These are phyloP conservation scores for Sarcophilus harrisii DNA, from an alignment of 2,797 vertebrate genomes.

Conservation along the genomic window DNA sequence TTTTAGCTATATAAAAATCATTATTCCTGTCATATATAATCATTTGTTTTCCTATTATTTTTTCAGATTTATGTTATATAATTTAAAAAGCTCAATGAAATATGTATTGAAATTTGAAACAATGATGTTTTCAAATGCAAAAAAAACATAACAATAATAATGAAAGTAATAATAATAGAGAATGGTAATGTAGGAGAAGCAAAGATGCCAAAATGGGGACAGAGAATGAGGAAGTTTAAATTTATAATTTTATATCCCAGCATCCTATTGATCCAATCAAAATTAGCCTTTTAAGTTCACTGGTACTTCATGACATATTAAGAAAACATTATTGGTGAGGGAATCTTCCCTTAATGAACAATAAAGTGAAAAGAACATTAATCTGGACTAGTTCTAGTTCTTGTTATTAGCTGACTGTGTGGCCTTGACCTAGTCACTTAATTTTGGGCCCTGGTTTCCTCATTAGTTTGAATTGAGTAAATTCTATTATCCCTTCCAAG, in stretches of 20 bases:
- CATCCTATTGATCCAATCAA: constrained; percentile 11
- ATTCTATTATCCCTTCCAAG: neutral
- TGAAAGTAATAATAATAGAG: constrained; percentile 9
- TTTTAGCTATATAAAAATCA: neutral
- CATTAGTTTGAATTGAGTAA: neutral
- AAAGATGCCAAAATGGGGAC: constrained; percentile 29
- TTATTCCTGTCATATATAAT: neutral
- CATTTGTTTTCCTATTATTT: constrained; percentile 32
- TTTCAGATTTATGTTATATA: constrained; percentile 32
- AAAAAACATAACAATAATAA: constrained; percentile 40
- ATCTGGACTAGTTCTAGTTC: neutral
- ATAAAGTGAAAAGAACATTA: neutral
- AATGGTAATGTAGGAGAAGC: constrained; percentile 32
- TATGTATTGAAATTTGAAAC: constrained; percentile 48
- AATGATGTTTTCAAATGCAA: constrained; percentile 37
- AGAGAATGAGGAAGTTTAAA: neutral
- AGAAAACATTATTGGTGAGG: neutral
- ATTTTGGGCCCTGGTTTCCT: neutral
- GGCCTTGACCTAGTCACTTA: neutral
- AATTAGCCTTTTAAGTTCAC: constrained; percentile 13
- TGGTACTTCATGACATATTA: constrained; percentile 33
- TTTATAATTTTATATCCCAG: neutral
- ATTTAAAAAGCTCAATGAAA: constrained; percentile 17
- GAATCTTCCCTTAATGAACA: constrained; percentile 20
- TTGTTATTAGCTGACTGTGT: neutral